Conservation (phyloP, 2,797 vertebrate genomes). For the Anguilla megastoma region DNA sequence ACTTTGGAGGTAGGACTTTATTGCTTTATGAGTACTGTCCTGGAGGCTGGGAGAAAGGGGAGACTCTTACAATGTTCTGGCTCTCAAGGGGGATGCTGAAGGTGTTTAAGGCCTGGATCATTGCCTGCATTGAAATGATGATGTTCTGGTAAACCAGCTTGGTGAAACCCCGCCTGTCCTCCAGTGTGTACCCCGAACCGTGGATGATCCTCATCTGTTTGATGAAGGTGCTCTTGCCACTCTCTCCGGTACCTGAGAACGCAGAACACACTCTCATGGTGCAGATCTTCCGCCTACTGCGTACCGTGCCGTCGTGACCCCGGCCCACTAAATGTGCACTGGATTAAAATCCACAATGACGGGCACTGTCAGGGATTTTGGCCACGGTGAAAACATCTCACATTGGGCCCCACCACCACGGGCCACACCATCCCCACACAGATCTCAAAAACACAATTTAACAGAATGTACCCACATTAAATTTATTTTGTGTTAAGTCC, state of each 20-base stretch:
- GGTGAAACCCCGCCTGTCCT: constrained; percentile 75
- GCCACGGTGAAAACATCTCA: no score
- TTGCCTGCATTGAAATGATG: constrained; percentile 75
- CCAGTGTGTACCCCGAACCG: constrained; percentile 80
- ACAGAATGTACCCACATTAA: not conserved
- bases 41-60: not conserved
- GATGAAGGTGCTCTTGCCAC: constrained; percentile 93
- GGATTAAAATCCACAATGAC: no score
- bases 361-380: no score
- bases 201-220: constrained; percentile 96
- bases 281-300: no score
- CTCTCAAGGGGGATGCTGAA: constrained; percentile 73
- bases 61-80: constrained; percentile 73
- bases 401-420: no score
- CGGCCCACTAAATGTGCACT: no score
- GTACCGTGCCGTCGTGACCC: no score
- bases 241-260: constrained; percentile 83
- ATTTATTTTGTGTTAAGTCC: not conserved
- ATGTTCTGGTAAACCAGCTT: constrained; percentile 84
- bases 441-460: not conserved
- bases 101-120: constrained; percentile 77
- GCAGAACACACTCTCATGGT: constrained; percentile 33
- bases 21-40: not conserved
- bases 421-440: no score
- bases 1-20: not conserved